phyloP scores from a whole-genome alignment of 1,140 invertebrate genomes.

The Caenorhabditis tropicalis region DNA sequence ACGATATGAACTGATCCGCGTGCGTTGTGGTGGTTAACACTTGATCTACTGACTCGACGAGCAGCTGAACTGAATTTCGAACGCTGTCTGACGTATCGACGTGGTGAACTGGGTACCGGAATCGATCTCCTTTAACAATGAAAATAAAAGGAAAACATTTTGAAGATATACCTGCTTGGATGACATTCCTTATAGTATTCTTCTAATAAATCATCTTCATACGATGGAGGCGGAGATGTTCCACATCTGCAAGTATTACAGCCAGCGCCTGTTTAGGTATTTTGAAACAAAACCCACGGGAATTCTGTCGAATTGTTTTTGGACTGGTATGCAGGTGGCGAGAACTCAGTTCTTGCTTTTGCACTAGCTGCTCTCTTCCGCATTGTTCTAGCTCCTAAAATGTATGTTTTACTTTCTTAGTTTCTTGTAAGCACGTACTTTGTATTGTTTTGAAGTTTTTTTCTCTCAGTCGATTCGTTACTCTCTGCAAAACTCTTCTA shows the following conservation, averaged over 20 bases:
- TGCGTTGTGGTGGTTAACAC: not conserved
- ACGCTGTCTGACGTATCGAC: not conserved
- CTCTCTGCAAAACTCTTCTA: conserved; percentile 65
- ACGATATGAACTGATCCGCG: conserved; percentile 24
- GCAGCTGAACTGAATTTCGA: not conserved
- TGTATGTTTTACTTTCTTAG: not conserved
- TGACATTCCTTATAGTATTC: conserved; percentile 70
- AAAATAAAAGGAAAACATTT: not conserved
- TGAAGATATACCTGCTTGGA: conserved; percentile 42
- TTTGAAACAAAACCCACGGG: not conserved
- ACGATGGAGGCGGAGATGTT: conserved; percentile 69
- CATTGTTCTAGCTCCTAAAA: conserved; percentile 66
- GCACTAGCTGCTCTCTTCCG: conserved; percentile 60
- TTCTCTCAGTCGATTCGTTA: conserved; percentile 66
- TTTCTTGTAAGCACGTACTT: too few species aligned
- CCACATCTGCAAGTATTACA: conserved; percentile 59
- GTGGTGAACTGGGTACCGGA: conserved; percentile 5
- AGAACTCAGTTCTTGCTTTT: conserved; percentile 45
- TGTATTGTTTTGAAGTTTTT: conserved; percentile 71
- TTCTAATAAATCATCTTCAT: conserved; percentile 69
- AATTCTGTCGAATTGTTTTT: not conserved
- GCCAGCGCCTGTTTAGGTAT: too few species aligned
- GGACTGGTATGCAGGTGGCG: conserved; percentile 51
- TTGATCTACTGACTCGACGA: not conserved
- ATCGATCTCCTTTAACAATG: not conserved